phyloP scores from a whole-genome alignment of 1,140 invertebrate species.

The Copidosoma floridanum region DNA sequence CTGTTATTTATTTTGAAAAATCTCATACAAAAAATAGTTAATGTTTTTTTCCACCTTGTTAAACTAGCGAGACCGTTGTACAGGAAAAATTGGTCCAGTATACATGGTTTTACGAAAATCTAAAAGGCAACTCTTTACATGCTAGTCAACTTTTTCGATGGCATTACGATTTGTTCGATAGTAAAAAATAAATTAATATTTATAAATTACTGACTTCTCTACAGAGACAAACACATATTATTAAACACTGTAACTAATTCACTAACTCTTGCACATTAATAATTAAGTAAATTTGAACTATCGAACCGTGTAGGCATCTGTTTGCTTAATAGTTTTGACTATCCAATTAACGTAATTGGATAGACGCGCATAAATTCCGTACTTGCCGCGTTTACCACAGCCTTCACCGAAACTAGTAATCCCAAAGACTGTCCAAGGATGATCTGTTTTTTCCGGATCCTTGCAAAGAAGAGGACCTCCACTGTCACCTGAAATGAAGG shows the following conservation, averaged over 20 bases:
- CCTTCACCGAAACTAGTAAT: conserved; percentile 95
- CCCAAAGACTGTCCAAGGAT: conserved; percentile 78
- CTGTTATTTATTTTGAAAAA: conserved; percentile 10
- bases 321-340: conserved; percentile 61
- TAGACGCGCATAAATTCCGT: conserved; percentile 87
- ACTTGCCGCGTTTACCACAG: conserved; percentile 86
- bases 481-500: too few species aligned
- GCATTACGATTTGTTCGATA: not conserved
- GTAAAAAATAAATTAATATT: conserved; percentile 20
- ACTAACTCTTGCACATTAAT: too few species aligned
- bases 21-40: conserved; percentile 15
- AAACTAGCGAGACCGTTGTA: too few species aligned
- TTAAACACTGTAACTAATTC: too few species aligned
- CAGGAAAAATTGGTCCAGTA: conserved; percentile 21
- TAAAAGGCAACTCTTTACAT: conserved; percentile 6
- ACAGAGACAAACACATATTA: too few species aligned
- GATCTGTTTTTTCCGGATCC: conserved; percentile 55
- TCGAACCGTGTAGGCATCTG: conserved; percentile 20
- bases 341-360: conserved; percentile 88
- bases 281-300: too few species aligned
- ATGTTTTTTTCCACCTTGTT: not conserved
- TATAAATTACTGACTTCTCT: not conserved
- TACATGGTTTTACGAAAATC: conserved; percentile 1
- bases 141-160: not conserved
- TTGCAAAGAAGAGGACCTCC: conserved; percentile 80